phyloP scores from a whole-genome alignment of 1,140 invertebrate species.

The Spodoptera litura region DNA sequence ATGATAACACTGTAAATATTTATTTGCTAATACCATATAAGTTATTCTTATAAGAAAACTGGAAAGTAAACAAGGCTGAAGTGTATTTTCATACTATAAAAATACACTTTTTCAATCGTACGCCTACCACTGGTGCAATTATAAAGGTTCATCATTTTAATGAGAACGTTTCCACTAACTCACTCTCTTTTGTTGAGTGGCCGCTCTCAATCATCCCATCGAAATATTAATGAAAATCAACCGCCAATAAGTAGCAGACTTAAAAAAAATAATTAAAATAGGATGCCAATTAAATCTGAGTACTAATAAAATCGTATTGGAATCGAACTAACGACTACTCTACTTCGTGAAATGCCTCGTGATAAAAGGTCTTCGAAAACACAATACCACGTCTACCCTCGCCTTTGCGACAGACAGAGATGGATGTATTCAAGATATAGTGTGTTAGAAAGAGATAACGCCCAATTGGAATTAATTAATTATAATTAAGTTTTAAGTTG shows the following conservation, averaged over 20 bases:
- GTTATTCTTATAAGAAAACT: too few relatives aligned
- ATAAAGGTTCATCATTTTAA: conserved; percentile 20
- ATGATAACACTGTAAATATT: too few relatives aligned
- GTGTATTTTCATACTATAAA: too few relatives aligned
- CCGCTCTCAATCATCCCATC: conserved; percentile 25
- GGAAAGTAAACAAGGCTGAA: too few relatives aligned
- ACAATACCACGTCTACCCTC: conserved; percentile 81
- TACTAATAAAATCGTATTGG: conserved; percentile 82
- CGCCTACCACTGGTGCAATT: background rate
- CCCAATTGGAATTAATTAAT: conserved; percentile 90
- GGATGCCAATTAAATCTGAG: conserved; percentile 78
- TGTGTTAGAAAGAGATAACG: conserved; percentile 74
- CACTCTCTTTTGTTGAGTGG: conserved; percentile 12
- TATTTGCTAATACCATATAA: too few relatives aligned
- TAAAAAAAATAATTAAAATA: conserved; percentile 49
- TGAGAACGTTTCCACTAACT: conserved; percentile 20
- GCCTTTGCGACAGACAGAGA: conserved; percentile 70
- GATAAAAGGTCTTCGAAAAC: conserved; percentile 85
- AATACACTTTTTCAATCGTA: background rate
- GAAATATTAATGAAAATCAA: conserved; percentile 47
- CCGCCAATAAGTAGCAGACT: conserved; percentile 46
- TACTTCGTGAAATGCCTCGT: conserved; percentile 81
- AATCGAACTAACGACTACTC: conserved; percentile 81
- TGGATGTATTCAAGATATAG: conserved; percentile 69
- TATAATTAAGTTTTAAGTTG: conserved; percentile 93